A percentile compares a stretch with the other conserved stretches of the same genome.
These are phyloP conservation scores for Phymorhynchus buccinoides DNA, from an alignment of 1,140 invertebrate genomes.

Conservation along the genomic window DNA sequence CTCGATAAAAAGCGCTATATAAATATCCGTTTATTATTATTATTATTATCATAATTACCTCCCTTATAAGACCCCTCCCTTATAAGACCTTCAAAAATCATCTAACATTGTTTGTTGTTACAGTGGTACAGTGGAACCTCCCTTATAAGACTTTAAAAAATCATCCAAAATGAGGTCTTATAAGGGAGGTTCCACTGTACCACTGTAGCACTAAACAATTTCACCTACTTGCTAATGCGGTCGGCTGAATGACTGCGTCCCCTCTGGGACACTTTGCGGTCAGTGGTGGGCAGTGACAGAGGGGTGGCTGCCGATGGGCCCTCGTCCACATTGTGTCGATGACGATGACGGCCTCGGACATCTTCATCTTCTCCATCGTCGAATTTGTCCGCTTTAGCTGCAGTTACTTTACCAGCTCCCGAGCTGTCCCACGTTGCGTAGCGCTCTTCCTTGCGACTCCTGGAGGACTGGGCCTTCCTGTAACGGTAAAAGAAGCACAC, in stretches of 20 bases:
- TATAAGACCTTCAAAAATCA: too few relatives aligned
- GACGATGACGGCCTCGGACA: neutral
- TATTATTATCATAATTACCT: too few relatives aligned
- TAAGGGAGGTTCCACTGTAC: too few relatives aligned
- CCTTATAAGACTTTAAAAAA: too few relatives aligned
- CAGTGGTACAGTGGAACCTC: too few relatives aligned
- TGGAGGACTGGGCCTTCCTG: neutral
- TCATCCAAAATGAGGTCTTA: too few relatives aligned
- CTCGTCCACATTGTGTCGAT: neutral
- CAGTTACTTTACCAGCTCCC: too few relatives aligned
- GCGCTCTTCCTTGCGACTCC: neutral
- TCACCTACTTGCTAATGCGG: neutral
- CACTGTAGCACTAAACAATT: neutral
- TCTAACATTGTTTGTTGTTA: too few relatives aligned
- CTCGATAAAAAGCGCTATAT: too few relatives aligned
- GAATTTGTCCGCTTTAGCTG: neutral
- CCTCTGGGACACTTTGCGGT: neutral
- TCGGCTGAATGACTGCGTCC: neutral
- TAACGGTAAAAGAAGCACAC: neutral
- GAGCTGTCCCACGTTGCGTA: conserved; percentile 1
- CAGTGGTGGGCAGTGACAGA: neutral
- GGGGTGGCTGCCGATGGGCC: neutral
- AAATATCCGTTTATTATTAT: too few relatives aligned
- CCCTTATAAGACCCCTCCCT: too few relatives aligned
- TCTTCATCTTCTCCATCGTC: neutral